These are phyloP conservation scores for Panthera uncia DNA, from an alignment of 2,113 vertebrate genomes.

Conservation along the genomic window DNA sequence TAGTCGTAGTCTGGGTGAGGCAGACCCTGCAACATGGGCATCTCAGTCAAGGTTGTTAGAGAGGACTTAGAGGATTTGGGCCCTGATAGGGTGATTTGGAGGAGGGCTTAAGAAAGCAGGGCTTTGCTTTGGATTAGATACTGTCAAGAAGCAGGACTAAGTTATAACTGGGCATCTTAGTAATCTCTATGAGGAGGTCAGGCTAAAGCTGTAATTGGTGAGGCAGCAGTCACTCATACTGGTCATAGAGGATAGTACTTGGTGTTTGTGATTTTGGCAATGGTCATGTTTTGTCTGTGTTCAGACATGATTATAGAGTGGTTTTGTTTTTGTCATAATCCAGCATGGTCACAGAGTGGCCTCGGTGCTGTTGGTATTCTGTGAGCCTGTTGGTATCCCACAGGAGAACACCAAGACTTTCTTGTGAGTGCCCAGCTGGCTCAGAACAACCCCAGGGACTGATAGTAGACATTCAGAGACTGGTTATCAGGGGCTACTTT, in stretches of 20 bases:
- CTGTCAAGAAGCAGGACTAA: neutral
- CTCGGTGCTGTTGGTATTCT: neutral
- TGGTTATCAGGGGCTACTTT: fast-evolving
- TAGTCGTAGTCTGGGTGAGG: no score
- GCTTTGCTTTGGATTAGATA: neutral
- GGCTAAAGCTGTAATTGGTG: neutral
- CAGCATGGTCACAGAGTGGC: neutral
- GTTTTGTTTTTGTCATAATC: neutral
- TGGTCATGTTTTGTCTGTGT: neutral
- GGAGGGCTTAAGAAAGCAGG: neutral
- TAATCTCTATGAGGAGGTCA: neutral
- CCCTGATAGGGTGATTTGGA: neutral
- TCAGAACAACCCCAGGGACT: neutral
- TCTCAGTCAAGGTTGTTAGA: neutral
- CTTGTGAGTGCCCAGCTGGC: neutral
- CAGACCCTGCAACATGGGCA: neutral
- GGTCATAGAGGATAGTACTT: neutral
- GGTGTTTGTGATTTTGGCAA: neutral
- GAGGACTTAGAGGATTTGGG: neutral
- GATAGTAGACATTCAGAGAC: fast-evolving
- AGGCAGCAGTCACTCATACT: neutral
- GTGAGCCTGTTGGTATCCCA: neutral
- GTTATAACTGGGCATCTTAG: neutral
- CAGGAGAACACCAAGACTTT: neutral
- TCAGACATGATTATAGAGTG: neutral